Conservation (phyloP, 2,888 invertebrate genomes). For the Tetanocera ferruginea region DNA sequence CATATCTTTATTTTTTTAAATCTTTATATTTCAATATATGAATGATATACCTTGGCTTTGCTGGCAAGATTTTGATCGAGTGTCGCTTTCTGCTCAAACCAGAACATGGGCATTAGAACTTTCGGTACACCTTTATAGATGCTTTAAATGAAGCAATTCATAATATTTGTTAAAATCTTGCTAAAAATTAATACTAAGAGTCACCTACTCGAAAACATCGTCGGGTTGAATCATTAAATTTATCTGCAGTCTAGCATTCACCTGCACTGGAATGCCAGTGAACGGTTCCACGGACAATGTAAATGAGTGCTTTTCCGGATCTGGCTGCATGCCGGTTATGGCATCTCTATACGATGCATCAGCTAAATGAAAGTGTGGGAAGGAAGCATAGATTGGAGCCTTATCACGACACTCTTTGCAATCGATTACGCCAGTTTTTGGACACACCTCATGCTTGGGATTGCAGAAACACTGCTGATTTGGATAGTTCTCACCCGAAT, state of each 20-base stretch:
- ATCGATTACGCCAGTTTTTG: slow-evolving; percentile 77
- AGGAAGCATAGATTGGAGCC: slow-evolving; percentile 86
- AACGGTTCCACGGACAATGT: slow-evolving; percentile 79
- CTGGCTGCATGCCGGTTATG: slow-evolving; percentile 78
- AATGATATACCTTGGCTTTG: slow-evolving; percentile 62
- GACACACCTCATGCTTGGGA: slow-evolving; percentile 71
- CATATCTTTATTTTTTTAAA: too few relatives aligned
- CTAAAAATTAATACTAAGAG: background rate
- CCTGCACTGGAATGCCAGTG: slow-evolving; percentile 83
- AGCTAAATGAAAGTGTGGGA: slow-evolving; percentile 85
- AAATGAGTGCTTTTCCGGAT: slow-evolving; percentile 77
- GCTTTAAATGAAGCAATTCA: slow-evolving; percentile 67
- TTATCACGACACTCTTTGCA: slow-evolving; percentile 82
- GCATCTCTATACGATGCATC: slow-evolving; percentile 76
- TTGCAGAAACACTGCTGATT: slow-evolving; percentile 79
- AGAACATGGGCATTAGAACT: slow-evolving; percentile 79
- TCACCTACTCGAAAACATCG: slow-evolving; percentile 72
- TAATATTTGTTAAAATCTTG: background rate
- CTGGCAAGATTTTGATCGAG: slow-evolving; percentile 74
- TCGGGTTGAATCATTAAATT: slow-evolving; percentile 76
- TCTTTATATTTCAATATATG: too few relatives aligned
- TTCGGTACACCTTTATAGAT: slow-evolving; percentile 72
- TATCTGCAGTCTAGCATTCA: slow-evolving; percentile 83
- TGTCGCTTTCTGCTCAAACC: slow-evolving; percentile 80
- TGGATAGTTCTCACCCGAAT: slow-evolving; percentile 77